Evolutionary conservation across 1,140 invertebrate genomes (phyloP).

Genomic region (Drosophila sucinea): DNA sequence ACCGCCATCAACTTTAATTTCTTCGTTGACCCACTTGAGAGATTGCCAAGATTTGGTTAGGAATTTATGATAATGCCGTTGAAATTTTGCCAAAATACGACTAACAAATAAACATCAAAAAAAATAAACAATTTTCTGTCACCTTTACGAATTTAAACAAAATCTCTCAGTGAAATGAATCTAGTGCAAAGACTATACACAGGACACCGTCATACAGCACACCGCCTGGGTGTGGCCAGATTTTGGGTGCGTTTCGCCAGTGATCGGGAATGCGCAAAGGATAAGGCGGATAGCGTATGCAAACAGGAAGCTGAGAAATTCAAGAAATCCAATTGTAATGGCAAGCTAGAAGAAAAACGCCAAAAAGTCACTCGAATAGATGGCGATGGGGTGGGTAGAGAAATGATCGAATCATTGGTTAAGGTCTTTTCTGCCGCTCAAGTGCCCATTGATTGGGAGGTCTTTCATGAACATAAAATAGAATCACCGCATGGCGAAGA

Average conservation of each 20-base stretch:
- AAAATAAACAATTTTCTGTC: conserved; percentile 28
- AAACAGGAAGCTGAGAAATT: background rate
- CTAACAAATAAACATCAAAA: background rate
- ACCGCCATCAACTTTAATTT: background rate
- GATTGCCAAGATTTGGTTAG: conserved; percentile 28
- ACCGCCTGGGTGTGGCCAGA: background rate
- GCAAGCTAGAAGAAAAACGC: background rate
- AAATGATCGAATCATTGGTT: conserved; percentile 40
- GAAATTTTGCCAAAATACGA: conserved; percentile 43
- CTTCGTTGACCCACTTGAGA: conserved; percentile 39
- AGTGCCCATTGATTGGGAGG: conserved; percentile 56
- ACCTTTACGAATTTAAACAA: conserved; percentile 28
- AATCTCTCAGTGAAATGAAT: conserved; percentile 58
- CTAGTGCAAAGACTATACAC: conserved; percentile 30
- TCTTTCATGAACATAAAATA: background rate
- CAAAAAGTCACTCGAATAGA: conserved; percentile 45
- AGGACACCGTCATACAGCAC: background rate
- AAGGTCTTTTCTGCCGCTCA: conserved; percentile 31
- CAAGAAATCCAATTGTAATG: background rate
- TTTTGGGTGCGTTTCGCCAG: background rate
- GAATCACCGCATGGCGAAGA: background rate
- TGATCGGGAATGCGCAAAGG: conserved; percentile 27
- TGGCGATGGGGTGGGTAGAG: conserved; percentile 59
- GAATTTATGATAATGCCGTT: conserved; percentile 44
- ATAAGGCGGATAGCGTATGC: conserved; percentile 11